Evolutionary conservation across 2,797 vertebrate species (phyloP), one percentile per base, ranked within the genome.

Genomic region (Falco rusticolus): DNA sequence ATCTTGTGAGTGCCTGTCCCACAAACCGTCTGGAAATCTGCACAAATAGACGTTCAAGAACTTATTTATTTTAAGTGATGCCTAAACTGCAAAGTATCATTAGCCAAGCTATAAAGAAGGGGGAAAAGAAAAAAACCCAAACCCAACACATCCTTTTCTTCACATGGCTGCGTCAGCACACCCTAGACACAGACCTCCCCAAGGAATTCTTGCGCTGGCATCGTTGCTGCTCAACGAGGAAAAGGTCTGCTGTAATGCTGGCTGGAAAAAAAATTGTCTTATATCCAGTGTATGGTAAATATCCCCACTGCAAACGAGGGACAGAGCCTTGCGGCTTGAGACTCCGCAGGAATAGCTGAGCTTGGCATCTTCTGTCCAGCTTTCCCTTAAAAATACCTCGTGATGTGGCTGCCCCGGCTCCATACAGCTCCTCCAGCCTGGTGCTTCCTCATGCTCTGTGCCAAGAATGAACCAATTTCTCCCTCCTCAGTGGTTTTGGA

Each of bases 161-260:
- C 33, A 13, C 0, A 0, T 13, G 20, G 72, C 78, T 69, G 37
- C 5, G 0, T 3, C 84, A 48, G 70, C 39, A 22, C 68, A 51
- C 8, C n/a, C 69, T 37, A 20, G 37, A 24, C 34, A 37, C 54
- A 50, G 37, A 47, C 34, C 7, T 39, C 21, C 9, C 9, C 0
- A 0, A 26, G 54, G 47, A 50, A 34, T 54, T 65, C 39, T 12
- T 39, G 47, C 51, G 7, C 88, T 31, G 50, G 28, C 50, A 34
- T 11, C 0, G 0, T 3, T 37, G 60, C 76, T 47, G 20, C 69
- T 61, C 13, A 1, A 19, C 0, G 0, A 76, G 86, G 59, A 71
- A 43, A 37, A 18, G 43, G 29, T 61, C n/a, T 57, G 80, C 76
- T 75, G 60, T 13, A 37, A 51, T 1, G 0, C 11, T 1, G 21